Conservation (phyloP, 2,888 invertebrate genomes). For the Drosophila prolongata region DNA sequence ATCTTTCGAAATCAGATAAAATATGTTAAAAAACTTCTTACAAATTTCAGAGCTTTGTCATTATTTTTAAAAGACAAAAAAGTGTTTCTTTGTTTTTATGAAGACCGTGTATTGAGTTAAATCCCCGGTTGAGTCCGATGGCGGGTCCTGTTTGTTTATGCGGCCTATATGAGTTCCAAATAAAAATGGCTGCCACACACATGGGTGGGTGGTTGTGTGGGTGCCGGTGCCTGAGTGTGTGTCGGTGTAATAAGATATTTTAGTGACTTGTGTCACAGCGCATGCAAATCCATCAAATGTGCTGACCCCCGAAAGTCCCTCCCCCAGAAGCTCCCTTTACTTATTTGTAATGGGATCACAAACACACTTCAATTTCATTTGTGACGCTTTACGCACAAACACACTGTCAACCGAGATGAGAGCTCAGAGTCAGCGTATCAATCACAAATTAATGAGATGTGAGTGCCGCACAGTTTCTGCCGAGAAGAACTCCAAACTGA, state of each 20-base stretch:
- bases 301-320: conserved; percentile 18
- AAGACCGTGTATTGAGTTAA: conserved; percentile 10
- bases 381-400: conserved; percentile 80
- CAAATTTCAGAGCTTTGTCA: too few relatives aligned
- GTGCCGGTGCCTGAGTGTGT: conserved; percentile 15
- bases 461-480: conserved; percentile 75
- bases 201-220: conserved; percentile 7
- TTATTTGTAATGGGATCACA: conserved; percentile 82
- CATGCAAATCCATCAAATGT: conserved; percentile 83
- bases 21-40: too few relatives aligned
- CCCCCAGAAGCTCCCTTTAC: conserved; percentile 41
- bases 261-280: conserved; percentile 83
- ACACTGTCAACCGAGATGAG: conserved; percentile 55
- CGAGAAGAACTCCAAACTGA: conserved; percentile 50
- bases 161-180: conserved; percentile 62
- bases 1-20: too few relatives aligned
- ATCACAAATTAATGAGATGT: conserved; percentile 84
- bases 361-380: conserved; percentile 81
- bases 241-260: conserved; percentile 81
- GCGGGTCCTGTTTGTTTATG: conserved; percentile 72
- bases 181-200: conserved; percentile 71
- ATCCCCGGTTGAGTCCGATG: conserved; percentile 50
- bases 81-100: not conserved
- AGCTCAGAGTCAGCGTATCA: conserved; percentile 65
- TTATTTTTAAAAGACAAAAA: too few relatives aligned